phyloP scores from a whole-genome alignment of 2,113 vertebrate species.

The Camelus bactrianus region DNA sequence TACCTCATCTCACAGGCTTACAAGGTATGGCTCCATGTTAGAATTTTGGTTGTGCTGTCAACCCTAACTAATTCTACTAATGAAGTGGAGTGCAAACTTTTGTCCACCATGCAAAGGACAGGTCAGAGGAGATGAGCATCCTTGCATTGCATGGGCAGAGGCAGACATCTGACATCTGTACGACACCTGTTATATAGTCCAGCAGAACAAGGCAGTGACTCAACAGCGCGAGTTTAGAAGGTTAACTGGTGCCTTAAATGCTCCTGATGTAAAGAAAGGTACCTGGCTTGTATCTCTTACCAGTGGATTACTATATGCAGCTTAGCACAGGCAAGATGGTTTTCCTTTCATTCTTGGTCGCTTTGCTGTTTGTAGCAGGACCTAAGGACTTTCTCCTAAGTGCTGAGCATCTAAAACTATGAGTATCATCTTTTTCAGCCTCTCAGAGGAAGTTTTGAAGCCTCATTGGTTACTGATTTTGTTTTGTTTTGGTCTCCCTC shows the following conservation, averaged over 20 bases:
- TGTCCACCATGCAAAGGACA: background rate
- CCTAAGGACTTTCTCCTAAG: background rate
- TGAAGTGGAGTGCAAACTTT: background rate
- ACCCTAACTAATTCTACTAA: background rate
- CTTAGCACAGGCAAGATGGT: background rate
- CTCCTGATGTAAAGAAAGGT: background rate
- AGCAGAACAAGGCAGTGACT: background rate
- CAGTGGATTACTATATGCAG: background rate
- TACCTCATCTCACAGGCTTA: accelerated
- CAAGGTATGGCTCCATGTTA: background rate
- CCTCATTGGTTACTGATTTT: background rate
- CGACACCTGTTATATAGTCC: too few species aligned
- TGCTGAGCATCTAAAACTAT: background rate
- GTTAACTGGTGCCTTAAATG: background rate
- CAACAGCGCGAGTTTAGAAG: background rate
- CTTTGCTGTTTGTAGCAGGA: background rate
- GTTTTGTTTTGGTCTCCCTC: background rate
- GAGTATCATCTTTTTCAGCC: background rate
- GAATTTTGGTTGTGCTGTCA: background rate
- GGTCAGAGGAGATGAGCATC: background rate
- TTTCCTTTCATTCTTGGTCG: background rate
- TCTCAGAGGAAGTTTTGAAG: background rate
- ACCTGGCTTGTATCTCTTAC: background rate
- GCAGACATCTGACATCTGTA: background rate
- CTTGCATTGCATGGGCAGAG: background rate